Base-by-base conservation (phyloP, 2,797 vertebrate genomes). In the Heteromormyrus szaboi region DNA sequence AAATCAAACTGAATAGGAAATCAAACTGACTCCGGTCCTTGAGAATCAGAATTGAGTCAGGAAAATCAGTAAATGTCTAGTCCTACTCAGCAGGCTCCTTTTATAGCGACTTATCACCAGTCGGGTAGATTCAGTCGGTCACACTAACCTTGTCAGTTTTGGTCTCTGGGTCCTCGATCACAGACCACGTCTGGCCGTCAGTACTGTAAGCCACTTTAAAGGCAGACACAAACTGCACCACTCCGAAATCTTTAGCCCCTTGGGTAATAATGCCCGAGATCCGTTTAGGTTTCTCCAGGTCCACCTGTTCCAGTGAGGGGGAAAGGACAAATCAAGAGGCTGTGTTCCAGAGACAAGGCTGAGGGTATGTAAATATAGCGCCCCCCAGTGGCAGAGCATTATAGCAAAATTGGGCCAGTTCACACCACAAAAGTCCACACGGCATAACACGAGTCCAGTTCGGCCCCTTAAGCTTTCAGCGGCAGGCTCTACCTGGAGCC, bases 211-310 rank as follows among this genome's bases (percentile, higher is more conserved):
- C 96, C 89, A 99, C 94, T 93, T 97, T 99, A 91, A 97, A 99
- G 41, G 97, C 95, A 0, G 96, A 96, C 89, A 99, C 95, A 0
- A 98, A 99, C 62, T 99, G 99, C 93, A 99, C 94, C 41, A 94
- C 92, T 25, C 99, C 99, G 0, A 99, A 99, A 94, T 99, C 98
- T 72, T 99, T 98, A 87, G 98, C 99, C 2, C 99, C 99, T 92
- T 99, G 99, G 0, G 98, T 99, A 93, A 99, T 93, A 91, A 99
- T 94, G 25, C 98, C 99, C 0, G 97, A 96, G 92, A 99, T 92
- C 90, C 95, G 96, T 93, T 96, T 99, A 72, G 95, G 92, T 48
- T 95, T 94, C 29, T 89, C 88, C 84, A 99, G 93, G 91, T 99
- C 97, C 33, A 99, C 95, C 99, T 99, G 88, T 11, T 29, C 17